Evolutionary conservation across 2,113 vertebrate genomes (phyloP), one percentile per base, ranked within the genome.

Genomic region (Takifugu bimaculatus): DNA sequence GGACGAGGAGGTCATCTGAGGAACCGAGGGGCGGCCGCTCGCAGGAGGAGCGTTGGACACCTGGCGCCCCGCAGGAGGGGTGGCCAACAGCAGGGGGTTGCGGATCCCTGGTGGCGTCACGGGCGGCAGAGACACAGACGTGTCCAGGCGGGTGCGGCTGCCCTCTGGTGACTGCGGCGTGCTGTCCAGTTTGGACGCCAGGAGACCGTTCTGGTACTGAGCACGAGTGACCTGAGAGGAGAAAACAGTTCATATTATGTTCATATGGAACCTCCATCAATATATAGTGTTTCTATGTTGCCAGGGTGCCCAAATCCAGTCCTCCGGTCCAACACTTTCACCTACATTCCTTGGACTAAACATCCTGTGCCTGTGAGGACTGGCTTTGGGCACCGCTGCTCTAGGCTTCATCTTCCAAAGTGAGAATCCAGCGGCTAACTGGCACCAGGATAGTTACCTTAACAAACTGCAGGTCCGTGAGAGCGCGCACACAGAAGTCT

Each of bases 131-230:
- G 77, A 70, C 9, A 54, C 13, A 0, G 76, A 74, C 5, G 58
- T 68, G 64, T 93, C 93, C 0, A 90, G 74, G 0, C 61, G 85
- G 54, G 51, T 75, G 75, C 66, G 90, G 11, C 68, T 80, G 60
- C 91, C 90, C 0, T 96, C 93, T 0, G 95, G 91, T 11, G 94
- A 92, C 57, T 95, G 96, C 0, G 95, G 94, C 1, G 91, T 90
- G 78, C 92, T 97, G 87, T 98, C 96, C 79, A 97, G 85, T 45
- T 91, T 89, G 0, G 96, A 98, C 0, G 96, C 94, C 71, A 91
- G 81, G 43, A 98, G 87, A 0, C 94, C 94, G 0, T 96, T 97
- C 88, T 98, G 96, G 87, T 98, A 99, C 57, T 99, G 95, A 58
- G 94, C 90, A 1, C 95, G 92, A 0, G 91, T 94, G 85, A 99